Evolutionary conservation across 1,140 invertebrate genomes (phyloP).

Genomic region (Drosophila pandora): DNA sequence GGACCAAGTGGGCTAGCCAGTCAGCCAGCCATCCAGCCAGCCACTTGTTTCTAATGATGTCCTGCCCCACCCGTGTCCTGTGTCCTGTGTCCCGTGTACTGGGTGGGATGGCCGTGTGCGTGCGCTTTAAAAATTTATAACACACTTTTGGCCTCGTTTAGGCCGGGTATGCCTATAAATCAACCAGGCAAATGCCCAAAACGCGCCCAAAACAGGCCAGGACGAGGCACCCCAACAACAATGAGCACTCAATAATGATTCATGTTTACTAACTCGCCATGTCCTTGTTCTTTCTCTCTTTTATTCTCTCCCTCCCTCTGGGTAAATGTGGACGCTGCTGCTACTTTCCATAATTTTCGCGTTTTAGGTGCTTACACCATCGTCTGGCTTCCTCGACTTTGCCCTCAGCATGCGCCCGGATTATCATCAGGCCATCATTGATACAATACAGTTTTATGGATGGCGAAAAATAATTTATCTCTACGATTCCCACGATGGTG

Average conservation of each 20-base stretch:
- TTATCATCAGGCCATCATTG: constrained; percentile 96
- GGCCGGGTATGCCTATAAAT: constrained; percentile 60
- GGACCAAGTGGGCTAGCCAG: constrained; percentile 4
- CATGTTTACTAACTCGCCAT: constrained; percentile 76
- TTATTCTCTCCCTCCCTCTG: not conserved
- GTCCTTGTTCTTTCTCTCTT: constrained; percentile 15
- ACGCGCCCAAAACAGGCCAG: constrained; percentile 46
- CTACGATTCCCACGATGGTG: constrained; percentile 97
- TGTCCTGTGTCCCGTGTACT: no score
- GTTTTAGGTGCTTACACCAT: constrained; percentile 90
- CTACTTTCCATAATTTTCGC: constrained; percentile 77
- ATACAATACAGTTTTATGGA: constrained; percentile 95
- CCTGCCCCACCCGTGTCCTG: constrained; percentile 11
- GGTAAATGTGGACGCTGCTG: not conserved
- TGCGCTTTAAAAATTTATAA: constrained; percentile 80
- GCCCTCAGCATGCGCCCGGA: constrained; percentile 97
- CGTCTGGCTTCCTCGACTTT: constrained; percentile 93
- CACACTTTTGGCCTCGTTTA: constrained; percentile 72
- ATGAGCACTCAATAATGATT: constrained; percentile 79
- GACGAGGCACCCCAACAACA: constrained; percentile 40
- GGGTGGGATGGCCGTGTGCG: constrained; percentile 28
- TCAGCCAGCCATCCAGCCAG: constrained; percentile 6
- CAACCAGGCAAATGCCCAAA: constrained; percentile 73
- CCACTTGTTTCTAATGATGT: constrained; percentile 56
- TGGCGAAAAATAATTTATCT: constrained; percentile 97